Base-by-base conservation (phyloP, 1,140 invertebrate species). In the Bombus waltoni region DNA sequence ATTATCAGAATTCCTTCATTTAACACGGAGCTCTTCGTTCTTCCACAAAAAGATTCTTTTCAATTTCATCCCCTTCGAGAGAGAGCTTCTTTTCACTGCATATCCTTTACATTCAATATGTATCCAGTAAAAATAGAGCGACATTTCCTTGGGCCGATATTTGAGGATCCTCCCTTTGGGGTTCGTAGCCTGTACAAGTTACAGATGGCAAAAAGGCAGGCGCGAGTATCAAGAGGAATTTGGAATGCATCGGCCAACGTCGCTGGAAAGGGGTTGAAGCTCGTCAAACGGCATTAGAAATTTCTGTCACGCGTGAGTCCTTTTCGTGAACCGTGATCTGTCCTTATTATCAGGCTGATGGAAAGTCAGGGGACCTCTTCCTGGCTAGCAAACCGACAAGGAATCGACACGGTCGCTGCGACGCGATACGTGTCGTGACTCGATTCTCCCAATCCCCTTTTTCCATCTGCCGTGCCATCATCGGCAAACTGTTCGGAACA, bases 331-430 rank as follows among this genome's bases (percentile, higher is more conserved):
- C 18, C 35, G 47, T 74, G 81, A 90, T 90, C 88, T 72, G 77
- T 90, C 89, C 87, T 89, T 87, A 89, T 89, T 87, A 90, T 80
- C 83, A 65, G 38, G 57, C 71, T 25, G 53, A 83, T 74, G 80
- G 85, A 81, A 83, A 85, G 75, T 85, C 82, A 47, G 72, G 22
- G 11, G 66, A 75, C 77, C 66, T 73, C 62, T 75, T 80, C 53
- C 47, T 53, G 47, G 47, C 47, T 53, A 53, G 47, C 74, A 38
- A 75, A 57, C 66, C 65, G 66, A 59, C 78, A 71, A 81, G n/a
- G 25, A 79, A 47, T 78, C 66, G 40, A 70, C n/a, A 53, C 25
- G 66, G 3, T 59, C 28, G 65, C 32, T 35, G 4, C 32, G 47
- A 53, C 47, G 47, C 44, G 68, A 72, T 78, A 85, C 76, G 68